A percentile compares a stretch with the other conserved stretches of the same genome.
phyloP scores from a whole-genome alignment of 2,797 vertebrate genomes.

The Lepilemur septentrionalis region DNA sequence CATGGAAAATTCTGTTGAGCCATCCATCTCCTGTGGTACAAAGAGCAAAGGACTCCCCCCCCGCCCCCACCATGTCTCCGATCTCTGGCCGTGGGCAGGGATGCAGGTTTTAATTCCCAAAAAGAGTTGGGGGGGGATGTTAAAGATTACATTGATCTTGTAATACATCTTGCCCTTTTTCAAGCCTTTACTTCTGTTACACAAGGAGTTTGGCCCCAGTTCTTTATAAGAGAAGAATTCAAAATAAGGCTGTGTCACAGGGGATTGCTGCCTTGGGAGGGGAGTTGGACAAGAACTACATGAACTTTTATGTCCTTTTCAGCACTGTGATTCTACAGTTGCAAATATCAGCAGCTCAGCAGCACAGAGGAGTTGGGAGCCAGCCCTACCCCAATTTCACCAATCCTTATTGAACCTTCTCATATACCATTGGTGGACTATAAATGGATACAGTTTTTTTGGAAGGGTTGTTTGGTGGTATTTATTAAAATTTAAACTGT shows the following conservation, averaged over 20 bases:
- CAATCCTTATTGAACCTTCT: not conserved
- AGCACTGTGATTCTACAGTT: not conserved
- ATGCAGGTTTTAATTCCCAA: too few species aligned
- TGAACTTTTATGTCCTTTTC: not conserved
- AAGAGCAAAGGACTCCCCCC: too few species aligned
- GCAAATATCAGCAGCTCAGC: not conserved
- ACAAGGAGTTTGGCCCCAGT: not conserved
- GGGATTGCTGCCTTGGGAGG: not conserved
- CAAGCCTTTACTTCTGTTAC: too few species aligned
- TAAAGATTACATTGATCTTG: too few species aligned
- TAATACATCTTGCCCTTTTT: too few species aligned
- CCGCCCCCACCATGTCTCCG: too few species aligned
- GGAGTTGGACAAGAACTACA: not conserved
- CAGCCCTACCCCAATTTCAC: not conserved
- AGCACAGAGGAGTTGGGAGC: not conserved
- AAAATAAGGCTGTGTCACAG: not conserved
- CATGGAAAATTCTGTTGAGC: too few species aligned
- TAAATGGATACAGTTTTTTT: not conserved
- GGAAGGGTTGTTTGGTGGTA: not conserved
- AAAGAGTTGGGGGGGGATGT: too few species aligned
- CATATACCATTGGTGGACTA: not conserved
- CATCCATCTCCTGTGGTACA: too few species aligned
- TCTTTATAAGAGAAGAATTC: not conserved
- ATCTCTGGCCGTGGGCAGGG: too few species aligned
- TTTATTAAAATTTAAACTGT: not conserved